These are phyloP conservation scores for Planiliza haematocheilus DNA, from an alignment of 2,113 vertebrate species.

Conservation along the genomic window DNA sequence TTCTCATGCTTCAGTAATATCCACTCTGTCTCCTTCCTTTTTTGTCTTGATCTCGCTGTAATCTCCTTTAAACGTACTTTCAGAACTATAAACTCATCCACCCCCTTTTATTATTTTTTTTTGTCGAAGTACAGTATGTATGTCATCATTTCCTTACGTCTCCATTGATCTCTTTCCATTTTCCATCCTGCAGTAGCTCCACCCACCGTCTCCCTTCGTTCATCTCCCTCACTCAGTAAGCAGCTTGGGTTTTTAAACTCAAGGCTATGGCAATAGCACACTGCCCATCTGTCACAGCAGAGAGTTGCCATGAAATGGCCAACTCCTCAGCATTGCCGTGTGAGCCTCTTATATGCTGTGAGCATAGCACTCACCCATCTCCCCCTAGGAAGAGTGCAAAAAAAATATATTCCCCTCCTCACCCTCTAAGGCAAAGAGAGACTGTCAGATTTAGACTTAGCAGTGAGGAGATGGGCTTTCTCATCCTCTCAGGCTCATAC, in stretches of 20 bases:
- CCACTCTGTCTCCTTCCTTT: conserved; percentile 43
- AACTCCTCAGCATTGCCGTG: conserved; percentile 72
- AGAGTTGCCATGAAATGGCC: conserved; percentile 74
- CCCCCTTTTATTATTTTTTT: conserved; percentile 15
- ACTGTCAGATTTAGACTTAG: conserved; percentile 72
- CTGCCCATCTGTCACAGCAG: conserved; percentile 77
- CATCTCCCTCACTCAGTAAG: conserved; percentile 68
- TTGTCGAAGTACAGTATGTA: conserved; percentile 31
- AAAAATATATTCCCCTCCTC: conserved; percentile 40
- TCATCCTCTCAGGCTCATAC: conserved; percentile 65
- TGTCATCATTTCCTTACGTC: conserved; percentile 27
- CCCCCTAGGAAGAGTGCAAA: conserved; percentile 41
- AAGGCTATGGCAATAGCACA: conserved; percentile 71
- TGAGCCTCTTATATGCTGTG: conserved; percentile 77
- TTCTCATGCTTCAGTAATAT: conserved; percentile 33
- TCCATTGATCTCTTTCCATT: conserved; percentile 34
- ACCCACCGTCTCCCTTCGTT: conserved; percentile 38
- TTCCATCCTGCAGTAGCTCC: conserved; percentile 35
- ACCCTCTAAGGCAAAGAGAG: conserved; percentile 63
- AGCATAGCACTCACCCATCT: conserved; percentile 69
- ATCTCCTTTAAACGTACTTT: conserved; percentile 29
- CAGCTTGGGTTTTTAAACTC: conserved; percentile 76
- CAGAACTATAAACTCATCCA: conserved; percentile 25
- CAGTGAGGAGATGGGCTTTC: conserved; percentile 60
- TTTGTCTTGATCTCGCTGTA: conserved; percentile 1